A percentile compares a stretch with the other conserved stretches of the same genome.
These are phyloP conservation scores for Adela reaumurella DNA, from an alignment of 2,888 invertebrate genomes.

Conservation along the genomic window DNA sequence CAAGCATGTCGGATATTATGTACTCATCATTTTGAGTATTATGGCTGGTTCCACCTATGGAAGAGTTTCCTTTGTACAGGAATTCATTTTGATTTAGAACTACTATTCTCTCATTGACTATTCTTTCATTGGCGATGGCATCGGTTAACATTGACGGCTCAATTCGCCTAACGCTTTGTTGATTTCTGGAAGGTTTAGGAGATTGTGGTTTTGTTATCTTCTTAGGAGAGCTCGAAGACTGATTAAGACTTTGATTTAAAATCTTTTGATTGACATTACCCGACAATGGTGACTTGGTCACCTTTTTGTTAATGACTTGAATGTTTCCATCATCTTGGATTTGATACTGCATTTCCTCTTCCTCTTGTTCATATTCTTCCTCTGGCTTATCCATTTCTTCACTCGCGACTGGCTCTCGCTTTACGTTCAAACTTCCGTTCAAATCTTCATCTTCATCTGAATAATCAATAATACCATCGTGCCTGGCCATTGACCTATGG, in stretches of 20 bases:
- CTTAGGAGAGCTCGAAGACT: slow-evolving; percentile 1
- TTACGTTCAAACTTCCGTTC: no score
- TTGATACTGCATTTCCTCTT: slow-evolving; percentile 26
- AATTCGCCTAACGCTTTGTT: neutral
- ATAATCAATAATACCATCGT: slow-evolving; percentile 63
- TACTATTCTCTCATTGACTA: slow-evolving; percentile 33
- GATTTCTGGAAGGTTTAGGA: neutral
- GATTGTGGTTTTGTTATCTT: neutral
- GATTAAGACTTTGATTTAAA: slow-evolving; percentile 3
- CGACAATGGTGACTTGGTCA: slow-evolving; percentile 5
- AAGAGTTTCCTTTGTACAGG: slow-evolving; percentile 26
- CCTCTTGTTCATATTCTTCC: slow-evolving; percentile 5
- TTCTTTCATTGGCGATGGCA: no score
- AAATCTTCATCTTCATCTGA: slow-evolving; percentile 45
- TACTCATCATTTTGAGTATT: slow-evolving; percentile 19
- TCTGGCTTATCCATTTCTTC: slow-evolving; percentile 23
- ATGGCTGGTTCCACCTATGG: slow-evolving; percentile 3
- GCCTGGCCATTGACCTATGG: slow-evolving; percentile 62
- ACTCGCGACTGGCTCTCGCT: slow-evolving; percentile 11
- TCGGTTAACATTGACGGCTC: neutral
- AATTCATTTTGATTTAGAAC: slow-evolving; percentile 60
- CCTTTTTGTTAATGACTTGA: slow-evolving; percentile 21
- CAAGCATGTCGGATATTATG: slow-evolving; percentile 24
- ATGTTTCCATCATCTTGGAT: slow-evolving; percentile 45
- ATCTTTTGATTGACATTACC: slow-evolving; percentile 3